Evolutionary conservation across 2,888 invertebrate genomes (phyloP).

Genomic region (Eremobia ochroleuca): DNA sequence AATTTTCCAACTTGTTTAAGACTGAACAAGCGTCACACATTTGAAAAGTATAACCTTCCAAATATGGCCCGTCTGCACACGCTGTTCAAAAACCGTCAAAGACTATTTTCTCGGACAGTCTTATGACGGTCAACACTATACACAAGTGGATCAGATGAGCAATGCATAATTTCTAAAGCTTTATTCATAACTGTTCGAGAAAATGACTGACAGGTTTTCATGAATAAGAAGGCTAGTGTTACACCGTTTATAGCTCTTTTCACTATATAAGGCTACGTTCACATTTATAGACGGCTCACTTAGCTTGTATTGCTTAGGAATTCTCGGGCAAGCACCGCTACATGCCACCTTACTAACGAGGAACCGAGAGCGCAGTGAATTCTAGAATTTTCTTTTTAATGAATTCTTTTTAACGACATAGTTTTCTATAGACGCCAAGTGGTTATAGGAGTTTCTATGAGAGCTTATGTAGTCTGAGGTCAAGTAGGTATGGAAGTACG

Average conservation of each 20-base stretch:
- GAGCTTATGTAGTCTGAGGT: conserved; percentile 25
- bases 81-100: neutral
- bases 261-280: conserved; percentile 42
- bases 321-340: conserved; percentile 42
- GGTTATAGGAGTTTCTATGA: conserved; percentile 11
- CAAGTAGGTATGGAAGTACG: neutral
- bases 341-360: conserved; percentile 46
- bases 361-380: conserved; percentile 23
- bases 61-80: neutral
- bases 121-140: neutral
- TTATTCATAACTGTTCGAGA: conserved; percentile 50
- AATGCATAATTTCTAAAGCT: conserved; percentile 26
- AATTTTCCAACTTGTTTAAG: neutral
- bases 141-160: conserved; percentile 1
- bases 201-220: conserved; percentile 60
- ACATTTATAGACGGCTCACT: conserved; percentile 58
- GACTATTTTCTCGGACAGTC: neutral
- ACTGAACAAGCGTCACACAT: neutral
- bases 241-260: conserved; percentile 54
- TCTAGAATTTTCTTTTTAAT: conserved; percentile 56
- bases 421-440: conserved; percentile 32
- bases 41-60: neutral
- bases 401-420: conserved; percentile 36
- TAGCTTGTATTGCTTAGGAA: conserved; percentile 22
- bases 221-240: conserved; percentile 57